phyloP scores from a whole-genome alignment of 2,113 vertebrate genomes.

The Gorsachius goisagi region DNA sequence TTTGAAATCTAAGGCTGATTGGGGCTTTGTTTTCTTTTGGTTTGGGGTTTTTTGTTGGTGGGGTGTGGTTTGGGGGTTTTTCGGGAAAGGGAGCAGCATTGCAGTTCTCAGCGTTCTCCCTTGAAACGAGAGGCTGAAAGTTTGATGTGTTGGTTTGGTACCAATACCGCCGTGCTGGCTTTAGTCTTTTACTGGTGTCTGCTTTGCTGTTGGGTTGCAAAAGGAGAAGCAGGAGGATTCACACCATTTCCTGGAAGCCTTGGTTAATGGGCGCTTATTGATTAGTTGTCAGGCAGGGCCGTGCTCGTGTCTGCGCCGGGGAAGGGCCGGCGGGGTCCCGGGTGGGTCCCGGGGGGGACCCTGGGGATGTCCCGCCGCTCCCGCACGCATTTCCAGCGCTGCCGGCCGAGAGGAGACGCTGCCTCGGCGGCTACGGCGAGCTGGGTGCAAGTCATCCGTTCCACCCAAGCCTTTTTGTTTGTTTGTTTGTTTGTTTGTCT shows the following conservation, averaged over 20 bases:
- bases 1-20: neutral
- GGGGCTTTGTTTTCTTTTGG: neutral
- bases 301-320: neutral
- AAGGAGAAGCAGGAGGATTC: neutral
- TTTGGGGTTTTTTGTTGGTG: neutral
- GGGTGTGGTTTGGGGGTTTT: neutral
- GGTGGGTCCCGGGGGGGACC: too few relatives aligned
- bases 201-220: neutral
- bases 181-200: neutral
- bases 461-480: neutral
- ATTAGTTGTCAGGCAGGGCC: neutral
- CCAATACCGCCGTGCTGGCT: neutral
- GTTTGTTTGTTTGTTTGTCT: too few relatives aligned
- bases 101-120: neutral
- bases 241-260: neutral
- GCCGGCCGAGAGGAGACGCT: neutral
- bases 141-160: neutral
- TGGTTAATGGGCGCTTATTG: neutral
- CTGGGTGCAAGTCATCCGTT: neutral
- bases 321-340: too few relatives aligned
- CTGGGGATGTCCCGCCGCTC: neutral
- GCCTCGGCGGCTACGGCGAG: neutral
- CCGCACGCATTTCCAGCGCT: rapidly evolving
- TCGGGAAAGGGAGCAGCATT: neutral
- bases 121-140: neutral